Evolutionary conservation across 2,888 invertebrate species (phyloP), one percentile per base, ranked within the genome.

Genomic region (Aelia acuminata): DNA sequence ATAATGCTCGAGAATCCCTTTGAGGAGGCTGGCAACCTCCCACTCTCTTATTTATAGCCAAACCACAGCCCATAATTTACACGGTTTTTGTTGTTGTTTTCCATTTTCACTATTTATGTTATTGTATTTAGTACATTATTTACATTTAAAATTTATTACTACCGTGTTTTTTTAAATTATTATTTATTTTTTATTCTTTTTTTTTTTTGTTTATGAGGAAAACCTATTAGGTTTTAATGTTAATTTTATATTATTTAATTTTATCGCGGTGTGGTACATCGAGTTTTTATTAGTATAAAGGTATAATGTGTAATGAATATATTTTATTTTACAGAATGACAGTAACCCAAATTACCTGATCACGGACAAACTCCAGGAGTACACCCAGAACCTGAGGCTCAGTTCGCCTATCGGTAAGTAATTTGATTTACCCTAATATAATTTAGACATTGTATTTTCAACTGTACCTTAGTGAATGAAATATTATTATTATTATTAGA

Each of bases 331-430:
- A 35, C 50, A 87, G 87, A 87, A 80, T 35, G 87, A 87, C 50
- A 75, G 84, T 43, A 87, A 75, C 80, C 84, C 53, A 50, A 53
- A 3, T n/a, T 87, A 87, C 87, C 80, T 87, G 13, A 87, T 87
- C 84, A 80, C 80, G 7, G 87, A 87, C 31, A 87, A 87, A 63
- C 84, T 87, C 13, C 87, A 87, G 15, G 87, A 87, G 35, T 87
- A 84, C 39, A 87, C 87, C 20, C 80, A 87, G 26, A 87, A 80
- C 39, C 50, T 87, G 47, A 87, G 87, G 50, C 53, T 87, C 31
- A 57, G 48, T 47, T 87, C 87, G 53, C 87, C 87, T 50, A 31
- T 35, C 10, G 87, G 87, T 87, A 84, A 35, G 87, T 53, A 20
- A 20, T 10, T 39, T 26, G n/a, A n/a, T n/a, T n/a, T n/a, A n/a